Percentiles rank a stretch among this genome's conserved stretches.
phyloP scores from a whole-genome alignment of 2,113 vertebrate genomes.

The Neopipo cinnamomea region DNA sequence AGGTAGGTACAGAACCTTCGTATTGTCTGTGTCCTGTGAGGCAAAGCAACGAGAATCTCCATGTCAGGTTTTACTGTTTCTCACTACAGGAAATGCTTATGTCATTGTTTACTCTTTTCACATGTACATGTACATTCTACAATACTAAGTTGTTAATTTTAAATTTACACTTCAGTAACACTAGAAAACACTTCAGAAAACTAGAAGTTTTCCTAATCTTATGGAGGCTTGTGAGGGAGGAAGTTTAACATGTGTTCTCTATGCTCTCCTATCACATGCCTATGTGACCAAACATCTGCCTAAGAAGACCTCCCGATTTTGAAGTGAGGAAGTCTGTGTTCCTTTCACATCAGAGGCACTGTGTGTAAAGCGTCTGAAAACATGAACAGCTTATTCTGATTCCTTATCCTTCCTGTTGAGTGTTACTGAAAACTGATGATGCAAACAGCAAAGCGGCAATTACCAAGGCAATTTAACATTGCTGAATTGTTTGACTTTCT shows the following conservation, averaged over 20 bases:
- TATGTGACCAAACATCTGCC: background rate
- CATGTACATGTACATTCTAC: background rate
- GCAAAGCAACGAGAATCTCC: background rate
- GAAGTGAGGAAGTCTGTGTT: background rate
- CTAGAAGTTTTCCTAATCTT: background rate
- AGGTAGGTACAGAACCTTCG: background rate
- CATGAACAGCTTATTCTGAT: background rate
- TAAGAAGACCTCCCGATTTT: background rate
- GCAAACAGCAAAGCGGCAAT: background rate
- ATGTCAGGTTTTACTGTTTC: background rate
- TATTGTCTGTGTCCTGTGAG: background rate
- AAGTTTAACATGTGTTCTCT: background rate
- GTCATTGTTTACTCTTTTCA: background rate
- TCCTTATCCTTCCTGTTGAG: background rate
- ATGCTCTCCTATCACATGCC: background rate
- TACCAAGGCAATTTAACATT: background rate
- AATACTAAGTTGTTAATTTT: background rate
- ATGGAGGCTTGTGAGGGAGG: rapidly evolving
- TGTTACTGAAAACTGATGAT: background rate
- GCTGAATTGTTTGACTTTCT: constrained; percentile 26
- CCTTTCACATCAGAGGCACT: background rate
- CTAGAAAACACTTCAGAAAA: no score
- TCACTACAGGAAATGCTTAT: background rate
- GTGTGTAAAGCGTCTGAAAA: background rate
- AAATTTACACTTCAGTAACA: background rate